phyloP scores from a whole-genome alignment of 2,888 invertebrate genomes.

The Apotomis capreana region DNA sequence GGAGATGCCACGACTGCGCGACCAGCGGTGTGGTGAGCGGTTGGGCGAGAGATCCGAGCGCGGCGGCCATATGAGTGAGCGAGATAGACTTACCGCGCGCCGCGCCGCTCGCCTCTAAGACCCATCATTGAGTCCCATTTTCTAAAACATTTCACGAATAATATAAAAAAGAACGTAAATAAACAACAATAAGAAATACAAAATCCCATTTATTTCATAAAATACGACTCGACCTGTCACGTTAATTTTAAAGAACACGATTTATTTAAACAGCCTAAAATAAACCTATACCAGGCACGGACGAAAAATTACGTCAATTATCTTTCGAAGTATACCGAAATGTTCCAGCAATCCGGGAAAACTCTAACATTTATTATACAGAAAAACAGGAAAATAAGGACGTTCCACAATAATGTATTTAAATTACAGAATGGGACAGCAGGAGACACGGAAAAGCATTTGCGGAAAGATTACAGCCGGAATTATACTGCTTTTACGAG shows the following conservation, averaged over 20 bases:
- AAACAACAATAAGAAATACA: not conserved
- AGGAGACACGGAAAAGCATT: slow-evolving; percentile 36
- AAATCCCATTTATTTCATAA: not conserved
- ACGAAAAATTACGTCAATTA: slow-evolving; percentile 38
- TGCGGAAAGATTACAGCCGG: slow-evolving; percentile 28
- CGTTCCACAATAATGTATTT: slow-evolving; percentile 39
- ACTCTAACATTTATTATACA: slow-evolving; percentile 25
- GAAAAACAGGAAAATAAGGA: slow-evolving; percentile 24
- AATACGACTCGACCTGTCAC: not conserved
- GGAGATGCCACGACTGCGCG: too few species aligned
- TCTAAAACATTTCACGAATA: too few species aligned
- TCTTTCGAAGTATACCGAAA: slow-evolving; percentile 3
- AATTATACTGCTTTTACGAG: slow-evolving; percentile 29
- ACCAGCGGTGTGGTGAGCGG: too few species aligned
- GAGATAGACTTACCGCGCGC: too few species aligned
- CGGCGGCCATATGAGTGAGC: too few species aligned
- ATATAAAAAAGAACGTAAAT: too few species aligned
- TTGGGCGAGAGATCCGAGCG: too few species aligned
- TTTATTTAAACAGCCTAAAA: slow-evolving; percentile 1
- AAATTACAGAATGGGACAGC: slow-evolving; percentile 25
- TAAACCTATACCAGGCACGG: slow-evolving; percentile 6
- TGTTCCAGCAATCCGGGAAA: slow-evolving; percentile 26
- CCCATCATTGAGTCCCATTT: too few species aligned
- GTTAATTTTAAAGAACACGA: not conserved
- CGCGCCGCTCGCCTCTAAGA: too few species aligned